A percentile compares a stretch with the other conserved stretches of the same genome.
Evolutionary conservation across 2,888 invertebrate species (phyloP).

Genomic region (Sialis lutaria): DNA sequence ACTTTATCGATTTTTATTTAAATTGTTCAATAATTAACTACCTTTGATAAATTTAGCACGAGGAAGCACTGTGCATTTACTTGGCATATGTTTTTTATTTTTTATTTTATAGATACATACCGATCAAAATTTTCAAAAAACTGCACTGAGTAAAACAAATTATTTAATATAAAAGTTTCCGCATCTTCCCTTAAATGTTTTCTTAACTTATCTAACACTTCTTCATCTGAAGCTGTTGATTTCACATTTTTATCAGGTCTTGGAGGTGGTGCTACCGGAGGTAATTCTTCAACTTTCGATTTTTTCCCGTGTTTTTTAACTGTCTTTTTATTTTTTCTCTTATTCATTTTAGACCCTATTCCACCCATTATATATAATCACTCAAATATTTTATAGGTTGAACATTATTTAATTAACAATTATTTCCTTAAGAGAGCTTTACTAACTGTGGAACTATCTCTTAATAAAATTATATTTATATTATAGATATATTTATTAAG

Average conservation of each 20-base stretch:
- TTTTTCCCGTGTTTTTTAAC: conserved; percentile 1
- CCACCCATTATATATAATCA: conserved; percentile 1
- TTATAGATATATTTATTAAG: too few relatives aligned
- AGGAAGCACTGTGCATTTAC: too few relatives aligned
- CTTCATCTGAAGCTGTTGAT: conserved; percentile 26
- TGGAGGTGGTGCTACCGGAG: background rate
- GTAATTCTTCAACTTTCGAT: background rate
- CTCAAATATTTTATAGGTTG: background rate
- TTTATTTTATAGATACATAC: conserved; percentile 33
- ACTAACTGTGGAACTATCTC: too few relatives aligned
- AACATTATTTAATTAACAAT: too few relatives aligned
- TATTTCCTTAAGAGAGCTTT: too few relatives aligned
- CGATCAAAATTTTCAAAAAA: conserved; percentile 64
- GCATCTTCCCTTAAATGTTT: conserved; percentile 40
- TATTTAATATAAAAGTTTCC: conserved; percentile 57
- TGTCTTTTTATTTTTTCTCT: conserved; percentile 10
- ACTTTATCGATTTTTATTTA: too few relatives aligned
- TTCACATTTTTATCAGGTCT: background rate
- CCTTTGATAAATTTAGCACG: too few relatives aligned
- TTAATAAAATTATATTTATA: too few relatives aligned
- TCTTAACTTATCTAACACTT: conserved; percentile 35
- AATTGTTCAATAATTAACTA: too few relatives aligned
- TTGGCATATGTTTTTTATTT: too few relatives aligned
- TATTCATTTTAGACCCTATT: conserved; percentile 5
- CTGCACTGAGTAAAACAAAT: conserved; percentile 55